A percentile compares a stretch with the other conserved stretches of the same genome.
phyloP scores from a whole-genome alignment of 37 sponge, comb jelly and placozoan genomes.

The Geodia barretti region DNA sequence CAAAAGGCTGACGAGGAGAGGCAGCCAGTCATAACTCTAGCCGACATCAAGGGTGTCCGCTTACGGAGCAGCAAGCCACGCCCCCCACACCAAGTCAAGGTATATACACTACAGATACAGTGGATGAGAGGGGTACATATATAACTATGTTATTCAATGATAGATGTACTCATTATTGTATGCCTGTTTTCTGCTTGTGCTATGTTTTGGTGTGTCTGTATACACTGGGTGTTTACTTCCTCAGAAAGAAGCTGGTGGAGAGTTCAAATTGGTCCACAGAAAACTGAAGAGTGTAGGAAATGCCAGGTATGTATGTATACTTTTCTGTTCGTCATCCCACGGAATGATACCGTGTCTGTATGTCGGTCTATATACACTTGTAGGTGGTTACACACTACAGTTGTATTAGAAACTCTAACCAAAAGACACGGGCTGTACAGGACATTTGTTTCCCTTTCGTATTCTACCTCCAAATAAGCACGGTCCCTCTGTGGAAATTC shows the following conservation, averaged over 20 bases:
- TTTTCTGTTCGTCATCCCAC: no score
- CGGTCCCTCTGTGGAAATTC: no score
- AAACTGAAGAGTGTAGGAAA: neutral
- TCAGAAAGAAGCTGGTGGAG: neutral
- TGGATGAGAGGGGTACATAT: no score
- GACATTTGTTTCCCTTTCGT: neutral
- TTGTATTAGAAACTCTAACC: no score
- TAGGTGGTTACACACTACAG: no score
- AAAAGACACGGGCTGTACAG: neutral
- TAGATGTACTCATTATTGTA: neutral
- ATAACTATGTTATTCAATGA: neutral
- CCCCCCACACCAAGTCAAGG: neutral
- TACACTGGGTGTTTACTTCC: no score
- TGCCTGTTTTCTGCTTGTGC: neutral
- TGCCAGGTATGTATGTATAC: neutral
- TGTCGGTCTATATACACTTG: no score
- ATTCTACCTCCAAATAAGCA: no score
- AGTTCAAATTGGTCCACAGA: neutral
- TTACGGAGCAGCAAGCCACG: slow-evolving; percentile 1
- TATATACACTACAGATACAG: no score
- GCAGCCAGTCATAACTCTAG: slow-evolving; percentile 42
- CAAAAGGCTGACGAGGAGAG: neutral
- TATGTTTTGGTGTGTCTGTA: no score
- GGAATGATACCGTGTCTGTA: no score
- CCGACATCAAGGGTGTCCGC: slow-evolving; percentile 43